Base-by-base conservation (phyloP, 2,888 invertebrate genomes). In the Ormyrus nitidulus region DNA sequence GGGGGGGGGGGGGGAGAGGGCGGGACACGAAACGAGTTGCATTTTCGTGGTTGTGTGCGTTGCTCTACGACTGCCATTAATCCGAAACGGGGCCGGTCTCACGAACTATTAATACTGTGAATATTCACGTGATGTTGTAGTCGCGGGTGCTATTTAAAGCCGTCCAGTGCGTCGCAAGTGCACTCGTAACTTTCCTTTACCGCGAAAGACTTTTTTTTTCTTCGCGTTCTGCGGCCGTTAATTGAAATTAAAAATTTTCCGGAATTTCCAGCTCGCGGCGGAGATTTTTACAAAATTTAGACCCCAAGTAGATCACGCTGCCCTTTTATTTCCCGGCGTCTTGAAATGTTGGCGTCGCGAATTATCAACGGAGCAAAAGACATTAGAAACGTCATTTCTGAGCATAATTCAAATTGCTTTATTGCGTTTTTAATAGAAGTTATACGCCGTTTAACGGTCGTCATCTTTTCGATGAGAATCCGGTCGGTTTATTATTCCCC, bases 71-170 rank as follows among this genome's bases (percentile, higher is more conserved):
- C 71, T 69, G 46, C 62, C 80, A 64, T 80, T 76, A 73, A 80
- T 80, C 68, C 56, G 46, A 77, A 80, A 77, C 68, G 72, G 72
- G 51, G 77, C 62, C 68, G 69, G 77, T 80, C 80, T 76, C 80
- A 68, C 76, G 51, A 77, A 66, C 76, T 68, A 76, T 80, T 80
- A 77, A 76, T 72, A 77, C 66, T 9, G 49, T 7, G 62, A 72
- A 72, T 77, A 77, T 77, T 62, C 72, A 69, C 62, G 62, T 62
- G 61, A 34, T 48, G 44, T 53, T n/a, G 34, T n/a, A 19, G 8
- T 5, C 34, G 65, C 19, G 54, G 54, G 34, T 58, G 58, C 51
- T 74, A 70, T 79, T 58, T 70, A 70, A 70, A 74, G 59, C 51
- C 51, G 59, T 58, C 64, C 44, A 49, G 53, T 70, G 65, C 70